Conservation (phyloP, 2,888 invertebrate species). For the Drosophila anomalata region DNA sequence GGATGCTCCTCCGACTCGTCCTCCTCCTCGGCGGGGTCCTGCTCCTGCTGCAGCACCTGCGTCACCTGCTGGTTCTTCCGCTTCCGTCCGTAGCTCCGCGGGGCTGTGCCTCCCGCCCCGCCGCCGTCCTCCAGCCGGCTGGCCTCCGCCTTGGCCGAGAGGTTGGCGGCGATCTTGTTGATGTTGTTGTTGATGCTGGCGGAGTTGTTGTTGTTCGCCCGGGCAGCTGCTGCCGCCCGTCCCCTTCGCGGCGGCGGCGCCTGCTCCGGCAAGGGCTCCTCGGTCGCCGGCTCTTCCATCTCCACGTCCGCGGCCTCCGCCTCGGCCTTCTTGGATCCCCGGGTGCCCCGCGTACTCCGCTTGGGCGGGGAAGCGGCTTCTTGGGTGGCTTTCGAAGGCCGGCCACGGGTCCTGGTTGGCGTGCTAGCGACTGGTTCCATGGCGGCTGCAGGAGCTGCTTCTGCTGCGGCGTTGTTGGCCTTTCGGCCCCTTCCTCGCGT, state of each 20-base stretch:
- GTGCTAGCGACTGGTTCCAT: slow-evolving; percentile 28
- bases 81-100: slow-evolving; percentile 80
- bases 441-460: slow-evolving; percentile 34
- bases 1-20: slow-evolving; percentile 47
- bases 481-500: slow-evolving; percentile 72
- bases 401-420: slow-evolving; percentile 62
- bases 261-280: slow-evolving; percentile 8
- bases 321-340: slow-evolving; percentile 52
- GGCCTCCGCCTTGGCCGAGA: slow-evolving; percentile 79
- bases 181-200: slow-evolving; percentile 69
- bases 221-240: slow-evolving; percentile 64
- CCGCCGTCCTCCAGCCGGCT: slow-evolving; percentile 52
- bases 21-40: slow-evolving; percentile 16
- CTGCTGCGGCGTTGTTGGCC: slow-evolving; percentile 37
- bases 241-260: slow-evolving; percentile 71
- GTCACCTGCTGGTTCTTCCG: slow-evolving; percentile 81
- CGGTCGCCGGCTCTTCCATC: slow-evolving; percentile 43
- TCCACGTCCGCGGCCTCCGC: slow-evolving; percentile 40
- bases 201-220: slow-evolving; percentile 77
- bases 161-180: slow-evolving; percentile 79
- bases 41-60: slow-evolving; percentile 62
- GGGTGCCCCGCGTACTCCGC: slow-evolving; percentile 24
- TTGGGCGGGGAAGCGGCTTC: slow-evolving; percentile 32
- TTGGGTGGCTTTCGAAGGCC: slow-evolving; percentile 26
- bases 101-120: slow-evolving; percentile 11